These are phyloP conservation scores for Manis pentadactyla DNA, from an alignment of 2,797 vertebrate species.

Conservation along the genomic window DNA sequence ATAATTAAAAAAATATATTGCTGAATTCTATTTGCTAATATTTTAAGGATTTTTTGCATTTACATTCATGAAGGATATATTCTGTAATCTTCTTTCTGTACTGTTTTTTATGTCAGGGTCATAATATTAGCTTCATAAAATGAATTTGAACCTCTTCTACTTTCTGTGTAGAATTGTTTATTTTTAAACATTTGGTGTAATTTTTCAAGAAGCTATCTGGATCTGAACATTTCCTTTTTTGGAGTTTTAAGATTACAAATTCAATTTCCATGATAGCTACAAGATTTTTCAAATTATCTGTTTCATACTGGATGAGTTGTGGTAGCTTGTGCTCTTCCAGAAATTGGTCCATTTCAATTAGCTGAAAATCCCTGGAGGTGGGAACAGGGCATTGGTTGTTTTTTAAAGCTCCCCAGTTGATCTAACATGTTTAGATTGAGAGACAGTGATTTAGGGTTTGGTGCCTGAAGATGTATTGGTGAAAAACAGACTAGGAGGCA, in stretches of 20 bases:
- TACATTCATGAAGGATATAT: background rate
- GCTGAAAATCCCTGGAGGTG: background rate
- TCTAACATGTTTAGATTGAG: background rate
- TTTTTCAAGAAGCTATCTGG: background rate
- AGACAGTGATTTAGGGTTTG: background rate
- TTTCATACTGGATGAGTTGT: background rate
- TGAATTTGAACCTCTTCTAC: background rate
- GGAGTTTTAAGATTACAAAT: background rate
- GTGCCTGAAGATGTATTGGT: background rate
- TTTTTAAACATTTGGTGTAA: slow-evolving; percentile 26
- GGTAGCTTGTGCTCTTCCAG: background rate
- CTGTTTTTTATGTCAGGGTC: background rate
- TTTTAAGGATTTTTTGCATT: background rate
- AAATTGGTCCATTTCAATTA: background rate
- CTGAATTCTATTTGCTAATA: slow-evolving; percentile 20
- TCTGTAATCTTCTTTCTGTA: background rate
- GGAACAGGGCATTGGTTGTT: background rate
- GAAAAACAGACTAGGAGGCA: background rate
- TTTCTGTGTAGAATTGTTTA: background rate
- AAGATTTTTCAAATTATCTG: background rate
- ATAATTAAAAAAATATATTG: background rate
- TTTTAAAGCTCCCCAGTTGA: background rate
- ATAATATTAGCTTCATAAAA: slow-evolving; percentile 24
- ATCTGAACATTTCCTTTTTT: background rate
- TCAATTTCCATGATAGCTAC: background rate